Evolutionary conservation across 2,113 vertebrate genomes (phyloP), one percentile per base, ranked within the genome.

Genomic region (Sturnira hondurensis): DNA sequence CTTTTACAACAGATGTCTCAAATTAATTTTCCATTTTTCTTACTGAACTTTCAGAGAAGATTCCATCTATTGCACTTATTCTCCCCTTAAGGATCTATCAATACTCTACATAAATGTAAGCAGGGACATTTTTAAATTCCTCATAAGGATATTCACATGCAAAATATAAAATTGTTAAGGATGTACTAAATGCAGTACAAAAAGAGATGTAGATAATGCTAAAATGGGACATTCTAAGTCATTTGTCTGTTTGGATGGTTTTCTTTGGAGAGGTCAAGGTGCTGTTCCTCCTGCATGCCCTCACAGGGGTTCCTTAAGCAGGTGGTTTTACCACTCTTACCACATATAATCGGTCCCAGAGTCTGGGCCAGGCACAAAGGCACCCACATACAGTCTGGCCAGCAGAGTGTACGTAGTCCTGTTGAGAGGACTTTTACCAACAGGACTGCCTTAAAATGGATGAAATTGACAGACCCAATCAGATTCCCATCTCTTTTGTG

Each of bases 401-500:
- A 93, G 54, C 67, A 89, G 54, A 94, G 54, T 91, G 17, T 36
- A 74, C 0, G 0, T 85, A 82, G 71, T 91, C 84, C 67, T 71
- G 74, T 67, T 0, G 17, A 96, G 73, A 94, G 70, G 58, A 67
- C 70, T 95, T 94, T 63, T 76, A 83, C 63, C 54, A 78, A 86
- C 31, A 28, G 68, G 41, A 15, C 78, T 96, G 89, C 61, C 78
- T 88, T 91, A 74, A 96, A 86, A 95, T 93, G 86, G 85, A 86
- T n/a, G 43, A 82, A 68, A 65, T 63, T 86, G 83, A 88, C 56
- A 94, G 92, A 80, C 50, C 85, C 93, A 82, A 93, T 93, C 92
- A 93, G 80, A 84, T 97, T 95, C 93, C 92, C 91, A 74, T 95
- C 43, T 94, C 94, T 91, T 97, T 96, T 97, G 95, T 97, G 85